phyloP scores from a whole-genome alignment of 2,888 invertebrate species.

The Thymelicus lineola region DNA sequence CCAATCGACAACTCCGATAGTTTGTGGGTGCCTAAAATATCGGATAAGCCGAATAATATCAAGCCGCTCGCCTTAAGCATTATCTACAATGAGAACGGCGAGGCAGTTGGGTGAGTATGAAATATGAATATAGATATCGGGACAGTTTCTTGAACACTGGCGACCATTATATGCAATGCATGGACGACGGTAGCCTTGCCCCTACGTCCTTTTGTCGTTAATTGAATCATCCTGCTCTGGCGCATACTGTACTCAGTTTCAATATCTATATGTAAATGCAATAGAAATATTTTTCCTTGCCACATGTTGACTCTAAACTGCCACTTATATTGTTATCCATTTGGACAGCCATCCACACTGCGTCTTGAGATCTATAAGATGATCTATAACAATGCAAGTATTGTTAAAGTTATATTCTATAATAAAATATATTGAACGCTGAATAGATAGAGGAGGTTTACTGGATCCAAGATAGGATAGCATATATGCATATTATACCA shows the following conservation, averaged over 20 bases:
- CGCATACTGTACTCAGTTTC: conserved; percentile 27
- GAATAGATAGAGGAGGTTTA: not conserved
- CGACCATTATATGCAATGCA: conserved; percentile 28
- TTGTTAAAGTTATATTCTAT: not conserved
- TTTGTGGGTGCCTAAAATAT: conserved; percentile 93
- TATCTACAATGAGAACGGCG: conserved; percentile 87
- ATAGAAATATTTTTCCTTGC: conserved; percentile 23
- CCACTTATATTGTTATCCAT: conserved; percentile 10
- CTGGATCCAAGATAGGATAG: too few relatives aligned
- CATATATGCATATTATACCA: too few relatives aligned
- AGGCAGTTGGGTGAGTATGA: conserved; percentile 81
- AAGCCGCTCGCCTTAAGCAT: conserved; percentile 91
- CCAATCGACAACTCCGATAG: conserved; percentile 92
- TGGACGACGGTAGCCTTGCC: conserved; percentile 29
- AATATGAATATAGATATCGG: conserved; percentile 43
- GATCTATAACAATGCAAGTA: not conserved
- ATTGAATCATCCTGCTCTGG: conserved; percentile 33
- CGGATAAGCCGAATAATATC: conserved; percentile 94
- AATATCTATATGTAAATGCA: conserved; percentile 33
- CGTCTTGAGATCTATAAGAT: not conserved
- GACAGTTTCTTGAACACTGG: conserved; percentile 12
- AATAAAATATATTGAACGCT: not conserved
- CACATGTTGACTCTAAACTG: conserved; percentile 16
- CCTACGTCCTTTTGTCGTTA: conserved; percentile 32
- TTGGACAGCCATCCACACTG: not conserved